Percentiles rank a stretch among this genome's conserved stretches.
phyloP scores from a whole-genome alignment of 2,888 invertebrate species.

The Microctonus aethiopoides region DNA sequence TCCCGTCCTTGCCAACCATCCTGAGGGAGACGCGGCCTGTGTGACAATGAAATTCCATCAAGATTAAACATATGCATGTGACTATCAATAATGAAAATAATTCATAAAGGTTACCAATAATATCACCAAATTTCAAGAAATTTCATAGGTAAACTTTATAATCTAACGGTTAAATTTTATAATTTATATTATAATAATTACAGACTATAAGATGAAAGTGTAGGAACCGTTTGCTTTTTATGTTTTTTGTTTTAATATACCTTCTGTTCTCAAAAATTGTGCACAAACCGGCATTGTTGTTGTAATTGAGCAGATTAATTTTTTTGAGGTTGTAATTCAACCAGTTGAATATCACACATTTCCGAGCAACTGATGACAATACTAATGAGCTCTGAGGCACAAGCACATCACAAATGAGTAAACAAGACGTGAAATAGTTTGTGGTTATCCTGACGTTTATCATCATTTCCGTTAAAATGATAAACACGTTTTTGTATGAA shows the following conservation, averaged over 20 bases:
- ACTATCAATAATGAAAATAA: slow-evolving; percentile 7
- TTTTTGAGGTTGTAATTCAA: background rate
- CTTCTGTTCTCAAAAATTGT: slow-evolving; percentile 22
- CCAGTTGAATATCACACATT: background rate
- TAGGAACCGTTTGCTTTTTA: background rate
- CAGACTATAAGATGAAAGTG: too few relatives aligned
- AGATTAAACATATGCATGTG: slow-evolving; percentile 14
- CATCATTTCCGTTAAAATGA: slow-evolving; percentile 36
- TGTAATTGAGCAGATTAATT: background rate
- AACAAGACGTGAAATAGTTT: slow-evolving; percentile 38
- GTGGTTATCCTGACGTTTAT: slow-evolving; percentile 49
- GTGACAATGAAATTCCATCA: slow-evolving; percentile 22
- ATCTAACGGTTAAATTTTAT: too few relatives aligned
- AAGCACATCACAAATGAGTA: slow-evolving; percentile 18
- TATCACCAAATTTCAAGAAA: background rate
- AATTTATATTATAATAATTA: too few relatives aligned
- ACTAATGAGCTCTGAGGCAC: background rate
- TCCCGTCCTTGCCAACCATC: slow-evolving; percentile 69
- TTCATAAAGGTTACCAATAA: background rate
- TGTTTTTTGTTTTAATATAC: background rate
- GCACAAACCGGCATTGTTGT: slow-evolving; percentile 30
- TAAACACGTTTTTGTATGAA: slow-evolving; percentile 28
- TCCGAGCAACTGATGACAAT: background rate
- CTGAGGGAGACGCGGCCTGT: slow-evolving; percentile 51
- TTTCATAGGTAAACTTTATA: background rate